Percentiles rank a stretch among this genome's conserved stretches.
phyloP scores from a whole-genome alignment of 2,113 vertebrate species.

The Hippocampus comes region DNA sequence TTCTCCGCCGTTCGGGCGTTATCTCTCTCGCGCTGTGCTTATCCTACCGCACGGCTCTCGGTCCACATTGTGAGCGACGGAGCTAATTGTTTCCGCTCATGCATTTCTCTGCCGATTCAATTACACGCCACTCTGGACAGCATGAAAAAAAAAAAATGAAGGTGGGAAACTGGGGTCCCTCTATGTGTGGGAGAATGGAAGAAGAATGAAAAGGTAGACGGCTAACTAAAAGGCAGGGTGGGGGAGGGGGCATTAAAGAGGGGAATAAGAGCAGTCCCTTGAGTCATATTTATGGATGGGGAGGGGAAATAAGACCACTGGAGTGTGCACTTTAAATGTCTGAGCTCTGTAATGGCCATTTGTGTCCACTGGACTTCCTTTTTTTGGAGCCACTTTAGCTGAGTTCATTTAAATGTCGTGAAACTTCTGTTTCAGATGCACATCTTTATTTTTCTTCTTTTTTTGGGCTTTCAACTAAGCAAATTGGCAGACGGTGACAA shows the following conservation, averaged over 20 bases:
- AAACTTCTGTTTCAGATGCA: no score
- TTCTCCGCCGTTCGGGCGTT: constrained; percentile 44
- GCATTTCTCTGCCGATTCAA: constrained; percentile 71
- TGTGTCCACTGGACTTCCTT: constrained; percentile 8
- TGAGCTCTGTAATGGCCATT: constrained; percentile 9
- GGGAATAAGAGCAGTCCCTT: constrained; percentile 53
- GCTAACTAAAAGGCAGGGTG: background rate
- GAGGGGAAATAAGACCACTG: constrained; percentile 60
- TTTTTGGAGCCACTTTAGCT: background rate
- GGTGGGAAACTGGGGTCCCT: constrained; percentile 38
- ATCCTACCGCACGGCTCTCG: constrained; percentile 65
- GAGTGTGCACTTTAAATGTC: constrained; percentile 60
- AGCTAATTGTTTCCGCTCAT: constrained; percentile 70
- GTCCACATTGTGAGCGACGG: constrained; percentile 68
- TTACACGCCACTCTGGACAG: constrained; percentile 73
- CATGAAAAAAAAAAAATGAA: constrained; percentile 49
- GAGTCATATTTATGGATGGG: constrained; percentile 71
- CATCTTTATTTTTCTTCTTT: no score
- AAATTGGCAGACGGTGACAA: no score
- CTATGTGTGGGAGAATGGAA: constrained; percentile 43
- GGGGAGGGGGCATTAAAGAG: constrained; percentile 40
- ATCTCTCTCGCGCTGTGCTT: constrained; percentile 46
- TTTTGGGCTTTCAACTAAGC: no score
- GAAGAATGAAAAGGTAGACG: constrained; percentile 36
- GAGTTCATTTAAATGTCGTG: background rate